These are phyloP conservation scores for Eupithecia subumbrata DNA, from an alignment of 2,888 invertebrate species.

Conservation along the genomic window DNA sequence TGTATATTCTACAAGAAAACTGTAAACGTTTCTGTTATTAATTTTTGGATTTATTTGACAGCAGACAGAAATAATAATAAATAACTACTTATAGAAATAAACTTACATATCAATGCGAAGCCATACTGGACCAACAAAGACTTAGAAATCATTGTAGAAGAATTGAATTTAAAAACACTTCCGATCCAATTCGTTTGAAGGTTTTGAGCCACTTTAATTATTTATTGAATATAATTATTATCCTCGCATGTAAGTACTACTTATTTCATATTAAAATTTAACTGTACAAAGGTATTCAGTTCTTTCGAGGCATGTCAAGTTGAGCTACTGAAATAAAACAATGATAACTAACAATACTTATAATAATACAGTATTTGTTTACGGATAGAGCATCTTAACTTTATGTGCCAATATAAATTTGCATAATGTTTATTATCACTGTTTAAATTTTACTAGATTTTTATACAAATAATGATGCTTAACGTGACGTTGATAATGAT, in stretches of 20 bases:
- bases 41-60: not conserved
- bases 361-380: slow-evolving; percentile 18
- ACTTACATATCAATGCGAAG: not conserved
- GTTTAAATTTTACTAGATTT: slow-evolving; percentile 1
- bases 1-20: not conserved
- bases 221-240: not conserved
- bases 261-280: not conserved
- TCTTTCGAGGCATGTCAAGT: not conserved
- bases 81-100: not conserved
- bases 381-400: slow-evolving; percentile 12
- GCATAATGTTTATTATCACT: not conserved
- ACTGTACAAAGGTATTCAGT: not conserved
- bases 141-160: not conserved
- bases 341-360: not conserved
- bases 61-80: not conserved
- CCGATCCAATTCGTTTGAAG: not conserved
- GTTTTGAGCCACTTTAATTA: not conserved
- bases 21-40: not conserved
- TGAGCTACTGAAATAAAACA: slow-evolving; percentile 12
- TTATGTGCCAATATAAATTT: slow-evolving; percentile 9
- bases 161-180: not conserved
- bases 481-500: not conserved
- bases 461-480: not conserved
- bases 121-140: slow-evolving; percentile 5
- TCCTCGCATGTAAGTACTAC: not conserved